Evolutionary conservation across 2,797 vertebrate genomes (phyloP).

Genomic region (Poecilia velifera): DNA sequence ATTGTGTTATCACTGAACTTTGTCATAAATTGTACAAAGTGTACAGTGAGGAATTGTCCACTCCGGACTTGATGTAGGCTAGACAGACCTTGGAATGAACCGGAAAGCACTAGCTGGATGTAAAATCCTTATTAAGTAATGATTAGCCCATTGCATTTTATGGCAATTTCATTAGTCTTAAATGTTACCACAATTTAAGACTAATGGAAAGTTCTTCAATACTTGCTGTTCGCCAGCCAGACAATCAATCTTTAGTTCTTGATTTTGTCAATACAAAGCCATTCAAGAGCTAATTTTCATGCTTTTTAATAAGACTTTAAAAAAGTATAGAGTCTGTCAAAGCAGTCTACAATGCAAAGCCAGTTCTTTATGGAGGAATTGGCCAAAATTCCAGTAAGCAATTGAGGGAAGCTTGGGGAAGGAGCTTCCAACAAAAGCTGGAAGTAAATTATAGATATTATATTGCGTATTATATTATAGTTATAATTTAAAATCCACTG

Average conservation of each 20-base stretch:
- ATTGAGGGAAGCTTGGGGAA: not conserved
- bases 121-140: not conserved
- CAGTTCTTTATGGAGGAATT: not conserved
- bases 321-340: not conserved
- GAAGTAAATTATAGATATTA: too few species aligned
- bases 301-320: not conserved
- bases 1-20: not conserved
- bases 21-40: too few species aligned
- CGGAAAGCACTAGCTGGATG: not conserved
- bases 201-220: not conserved
- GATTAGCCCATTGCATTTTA: not conserved
- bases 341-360: not conserved
- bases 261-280: not conserved
- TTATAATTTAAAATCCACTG: too few species aligned
- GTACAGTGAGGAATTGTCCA: not conserved
- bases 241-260: not conserved
- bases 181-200: not conserved
- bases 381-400: not conserved
- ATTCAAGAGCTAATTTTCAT: not conserved
- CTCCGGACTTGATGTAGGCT: not conserved
- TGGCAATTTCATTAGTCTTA: not conserved
- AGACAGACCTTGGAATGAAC: not conserved
- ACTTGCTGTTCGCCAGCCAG: not conserved
- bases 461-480: too few species aligned
- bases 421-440: too few species aligned